These are phyloP conservation scores for Leptopilina myrica DNA, from an alignment of 2,888 invertebrate species.

Conservation along the genomic window DNA sequence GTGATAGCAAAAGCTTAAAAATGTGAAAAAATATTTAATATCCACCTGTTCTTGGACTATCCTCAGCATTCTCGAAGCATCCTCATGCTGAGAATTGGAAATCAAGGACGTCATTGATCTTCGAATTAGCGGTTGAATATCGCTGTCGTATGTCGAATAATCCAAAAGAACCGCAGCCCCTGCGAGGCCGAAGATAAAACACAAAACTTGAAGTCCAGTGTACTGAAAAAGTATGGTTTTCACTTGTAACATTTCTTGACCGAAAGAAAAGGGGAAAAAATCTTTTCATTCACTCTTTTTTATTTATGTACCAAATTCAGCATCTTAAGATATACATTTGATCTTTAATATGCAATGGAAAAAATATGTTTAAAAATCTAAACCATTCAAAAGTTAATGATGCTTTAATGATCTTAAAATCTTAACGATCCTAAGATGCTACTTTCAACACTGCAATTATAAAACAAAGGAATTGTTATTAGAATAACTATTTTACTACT, in stretches of 20 bases:
- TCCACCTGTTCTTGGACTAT: constrained; percentile 92
- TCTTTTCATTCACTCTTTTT: too few relatives aligned
- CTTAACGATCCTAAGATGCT: not conserved
- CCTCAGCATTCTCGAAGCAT: constrained; percentile 83
- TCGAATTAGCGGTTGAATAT: constrained; percentile 86
- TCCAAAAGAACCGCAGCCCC: constrained; percentile 88
- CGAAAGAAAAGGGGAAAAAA: too few relatives aligned
- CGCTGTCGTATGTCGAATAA: constrained; percentile 88
- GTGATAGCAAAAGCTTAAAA: too few relatives aligned
- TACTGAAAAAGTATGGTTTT: constrained; percentile 80
- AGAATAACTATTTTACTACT: too few relatives aligned
- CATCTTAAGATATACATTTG: too few relatives aligned
- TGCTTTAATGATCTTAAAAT: too few relatives aligned
- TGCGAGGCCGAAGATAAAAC: constrained; percentile 84
- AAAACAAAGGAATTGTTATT: too few relatives aligned
- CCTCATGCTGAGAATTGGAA: constrained; percentile 85
- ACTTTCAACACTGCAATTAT: not conserved
- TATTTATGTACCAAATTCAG: too few relatives aligned
- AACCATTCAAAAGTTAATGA: too few relatives aligned
- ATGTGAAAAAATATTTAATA: constrained; percentile 49
- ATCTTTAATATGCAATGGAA: too few relatives aligned
- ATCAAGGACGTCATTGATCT: constrained; percentile 85
- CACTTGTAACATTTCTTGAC: too few relatives aligned
- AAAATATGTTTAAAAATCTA: too few relatives aligned
- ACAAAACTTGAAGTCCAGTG: constrained; percentile 84